phyloP scores from a whole-genome alignment of 2,113 vertebrate species.

The Candoia aspera region DNA sequence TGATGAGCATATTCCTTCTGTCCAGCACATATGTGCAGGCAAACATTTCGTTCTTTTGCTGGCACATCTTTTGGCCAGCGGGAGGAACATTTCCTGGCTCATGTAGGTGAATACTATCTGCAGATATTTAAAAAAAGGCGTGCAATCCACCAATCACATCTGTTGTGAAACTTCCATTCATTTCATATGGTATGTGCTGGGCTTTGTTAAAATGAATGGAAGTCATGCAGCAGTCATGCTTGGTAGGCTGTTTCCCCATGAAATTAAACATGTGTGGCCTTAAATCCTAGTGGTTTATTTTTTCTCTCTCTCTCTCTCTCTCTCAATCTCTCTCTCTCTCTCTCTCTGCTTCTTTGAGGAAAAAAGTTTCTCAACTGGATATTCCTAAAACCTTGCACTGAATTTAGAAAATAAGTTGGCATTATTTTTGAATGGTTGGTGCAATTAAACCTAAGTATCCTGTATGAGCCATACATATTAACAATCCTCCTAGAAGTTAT shows the following conservation, averaged over 20 bases:
- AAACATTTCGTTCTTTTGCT: conserved; percentile 56
- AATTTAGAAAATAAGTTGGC: conserved; percentile 65
- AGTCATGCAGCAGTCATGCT: background rate
- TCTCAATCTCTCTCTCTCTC: background rate
- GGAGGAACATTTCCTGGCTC: conserved; percentile 67
- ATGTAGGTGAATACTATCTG: conserved; percentile 67
- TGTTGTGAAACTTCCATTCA: conserved; percentile 62
- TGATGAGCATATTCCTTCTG: conserved; percentile 56
- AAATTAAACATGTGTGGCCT: conserved; percentile 43
- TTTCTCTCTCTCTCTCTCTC: background rate
- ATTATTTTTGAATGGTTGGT: conserved; percentile 72
- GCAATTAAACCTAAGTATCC: conserved; percentile 73
- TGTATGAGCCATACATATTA: conserved; percentile 74
- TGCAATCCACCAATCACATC: conserved; percentile 75
- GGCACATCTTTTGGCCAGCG: conserved; percentile 64
- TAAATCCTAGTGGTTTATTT: conserved; percentile 27
- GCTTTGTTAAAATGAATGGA: conserved; percentile 20
- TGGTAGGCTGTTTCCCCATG: conserved; percentile 2
- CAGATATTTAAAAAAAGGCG: conserved; percentile 63
- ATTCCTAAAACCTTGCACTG: conserved; percentile 77
- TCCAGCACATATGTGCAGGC: conserved; percentile 71
- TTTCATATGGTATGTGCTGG: conserved; percentile 7
- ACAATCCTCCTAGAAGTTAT: conserved; percentile 48
- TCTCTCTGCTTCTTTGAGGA: conserved; percentile 9
- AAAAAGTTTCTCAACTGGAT: conserved; percentile 64